These are phyloP conservation scores for Epinephelus malabaricus DNA, from an alignment of 2,797 vertebrate species.

Conservation along the genomic window DNA sequence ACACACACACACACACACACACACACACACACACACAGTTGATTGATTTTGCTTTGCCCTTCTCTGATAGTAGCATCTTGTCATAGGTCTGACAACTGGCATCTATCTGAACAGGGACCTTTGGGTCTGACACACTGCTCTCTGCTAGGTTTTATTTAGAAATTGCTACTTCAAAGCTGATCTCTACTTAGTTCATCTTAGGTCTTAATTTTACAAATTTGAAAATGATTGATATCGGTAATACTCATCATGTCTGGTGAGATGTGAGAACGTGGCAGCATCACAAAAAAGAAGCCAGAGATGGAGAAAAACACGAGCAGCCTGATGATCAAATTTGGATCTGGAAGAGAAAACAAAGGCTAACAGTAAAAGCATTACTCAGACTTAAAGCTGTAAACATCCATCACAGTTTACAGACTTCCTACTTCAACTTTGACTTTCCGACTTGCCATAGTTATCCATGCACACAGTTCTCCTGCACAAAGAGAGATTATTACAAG, in stretches of 20 bases:
- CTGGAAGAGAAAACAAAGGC: neutral
- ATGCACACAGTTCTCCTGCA: neutral
- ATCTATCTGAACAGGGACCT: slow-evolving; percentile 20
- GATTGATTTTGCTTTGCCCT: slow-evolving; percentile 33
- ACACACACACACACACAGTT: slow-evolving; percentile 16
- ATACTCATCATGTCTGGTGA: no score
- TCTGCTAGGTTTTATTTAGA: neutral
- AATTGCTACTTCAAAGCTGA: neutral
- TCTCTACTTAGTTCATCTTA: neutral
- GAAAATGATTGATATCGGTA: neutral
- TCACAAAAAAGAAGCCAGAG: neutral
- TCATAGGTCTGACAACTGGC: slow-evolving; percentile 27
- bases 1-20: slow-evolving; percentile 1
- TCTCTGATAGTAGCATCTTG: slow-evolving; percentile 18
- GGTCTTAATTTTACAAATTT: neutral
- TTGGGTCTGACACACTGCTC: neutral
- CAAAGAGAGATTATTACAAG: neutral
- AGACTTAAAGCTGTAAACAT: neutral
- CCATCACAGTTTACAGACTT: neutral
- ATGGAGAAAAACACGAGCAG: neutral
- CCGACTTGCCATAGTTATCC: neutral
- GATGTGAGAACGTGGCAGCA: neutral
- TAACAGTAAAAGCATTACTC: neutral
- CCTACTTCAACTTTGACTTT: neutral
- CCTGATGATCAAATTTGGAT: neutral